Base-by-base conservation (phyloP, 2,888 invertebrate genomes). In the Heliconius ismenius region DNA sequence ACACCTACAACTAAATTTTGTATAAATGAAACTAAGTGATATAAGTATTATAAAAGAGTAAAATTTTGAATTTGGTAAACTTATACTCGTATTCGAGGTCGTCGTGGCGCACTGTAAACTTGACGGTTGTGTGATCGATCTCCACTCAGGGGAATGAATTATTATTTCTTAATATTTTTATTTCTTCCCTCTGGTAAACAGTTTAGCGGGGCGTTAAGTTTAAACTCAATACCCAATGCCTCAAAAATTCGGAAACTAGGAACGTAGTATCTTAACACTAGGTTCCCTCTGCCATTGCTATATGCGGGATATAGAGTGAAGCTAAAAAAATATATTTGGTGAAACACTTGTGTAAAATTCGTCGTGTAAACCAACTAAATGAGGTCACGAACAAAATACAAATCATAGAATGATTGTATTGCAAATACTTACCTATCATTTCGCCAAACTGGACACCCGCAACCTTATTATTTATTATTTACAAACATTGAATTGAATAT, bases 401-500 rank as follows among this genome's bases (percentile, higher is more conserved):
- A 75, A 58, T 60, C 15, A 26, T 9, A 18, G 26, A 26, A 13
- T 43, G 13, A 28, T n/a, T 26, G 10, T 39, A 32, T 39, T 11
- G 49, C 21, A 24, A 43, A 2, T 72, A 28, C 32, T 32, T 7
- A 32, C 32, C 32, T 32, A 32, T 54, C 15, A 58, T 72, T 74
- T 64, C 26, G 58, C 39, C 24, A 65, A 76, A 76, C 62, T 62
- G 60, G 58, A 74, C 60, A 77, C 32, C n/a, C 24, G 24, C 65
- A 32, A 65, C 62, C 74, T 62, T 43, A 43, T 67, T 67, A 15
- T 67, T 58, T 72, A 76, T 75, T 78, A 79, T 78, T 79, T 79
- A 78, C 67, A 74, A 54, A 74, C 73, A 76, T 78, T 76, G 75
- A 70, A 77, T 78, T 78, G 78, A 80, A 81, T 80, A 75, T 69